Evolutionary conservation across 1,140 invertebrate species (phyloP), one percentile per base, ranked within the genome.

Genomic region (Atta texana): DNA sequence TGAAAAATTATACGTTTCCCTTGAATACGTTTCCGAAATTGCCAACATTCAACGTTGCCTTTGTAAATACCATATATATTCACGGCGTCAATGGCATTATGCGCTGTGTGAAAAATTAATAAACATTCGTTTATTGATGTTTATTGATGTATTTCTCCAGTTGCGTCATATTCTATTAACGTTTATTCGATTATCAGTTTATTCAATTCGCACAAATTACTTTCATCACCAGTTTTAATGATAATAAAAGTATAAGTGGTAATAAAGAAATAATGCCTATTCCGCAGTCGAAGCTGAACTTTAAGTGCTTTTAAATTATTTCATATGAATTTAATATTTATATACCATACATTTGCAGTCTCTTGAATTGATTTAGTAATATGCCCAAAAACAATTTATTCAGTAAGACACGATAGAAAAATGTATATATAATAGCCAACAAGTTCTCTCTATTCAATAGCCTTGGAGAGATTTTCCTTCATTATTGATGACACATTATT

Each of bases 31-130:
- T 34, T 61, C 12, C 2, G 39, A 61, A 74, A 75, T 75, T 74
- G 78, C 57, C 68, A 31, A 55, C 55, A n/a, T 63, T 75, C 80
- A 74, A 21, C 31, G 39, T 61, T 21, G 24, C 24, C 49, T 84
- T 81, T 81, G 68, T 71, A 81, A 81, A 81, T 81, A 81, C n/a
- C 55, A 7, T n/a, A 63, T 14, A 28, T 74, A 75, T 75, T 84
- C 24, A 3, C 57, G 69, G 51, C 28, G 59, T 75, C 80, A 84
- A 75, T 84, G 24, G 51, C 49, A 66, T 81, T 69, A 81, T 66
- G 49, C 16, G 39, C 28, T 21, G 12, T 12, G 14, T 49, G 68
- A 84, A 75, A 84, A 71, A 75, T 84, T 49, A 84, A 74, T 82
- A 49, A 74, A 75, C 39, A 61, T 75, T 75, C 28, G 14, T 44